These are phyloP conservation scores for Cephus rjabovi DNA, from an alignment of 2,888 invertebrate species.

Conservation along the genomic window DNA sequence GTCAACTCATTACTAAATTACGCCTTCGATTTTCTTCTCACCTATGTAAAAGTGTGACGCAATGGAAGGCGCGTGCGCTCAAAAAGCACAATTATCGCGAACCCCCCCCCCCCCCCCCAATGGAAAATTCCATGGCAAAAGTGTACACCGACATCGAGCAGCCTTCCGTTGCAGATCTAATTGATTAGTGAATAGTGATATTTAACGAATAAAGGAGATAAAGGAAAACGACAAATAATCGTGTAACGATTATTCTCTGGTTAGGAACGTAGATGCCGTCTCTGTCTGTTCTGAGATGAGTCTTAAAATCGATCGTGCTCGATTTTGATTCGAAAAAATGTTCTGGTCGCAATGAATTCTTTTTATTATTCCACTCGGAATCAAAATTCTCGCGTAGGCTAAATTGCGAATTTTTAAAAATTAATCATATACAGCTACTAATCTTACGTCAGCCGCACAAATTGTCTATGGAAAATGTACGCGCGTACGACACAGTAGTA, in stretches of 20 bases:
- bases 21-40: neutral
- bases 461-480: neutral
- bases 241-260: neutral
- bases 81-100: neutral
- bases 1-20: slow-evolving; percentile 18
- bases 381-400: neutral
- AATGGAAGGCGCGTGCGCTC: neutral
- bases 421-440: neutral
- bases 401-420: neutral
- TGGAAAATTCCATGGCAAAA: slow-evolving; percentile 3
- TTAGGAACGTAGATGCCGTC: slow-evolving; percentile 1
- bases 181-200: neutral
- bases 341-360: neutral
- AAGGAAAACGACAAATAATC: neutral
- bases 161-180: neutral
- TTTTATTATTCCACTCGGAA: neutral
- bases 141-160: neutral
- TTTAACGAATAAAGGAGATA: neutral
- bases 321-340: slow-evolving; percentile 1
- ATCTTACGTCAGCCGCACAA: neutral
- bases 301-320: neutral
- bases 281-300: neutral
- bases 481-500: neutral
- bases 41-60: neutral
- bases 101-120: neutral